phyloP scores from a whole-genome alignment of 30 jellyfish, hydroid and myxozoan genomes.

The Aurelia sp. region DNA sequence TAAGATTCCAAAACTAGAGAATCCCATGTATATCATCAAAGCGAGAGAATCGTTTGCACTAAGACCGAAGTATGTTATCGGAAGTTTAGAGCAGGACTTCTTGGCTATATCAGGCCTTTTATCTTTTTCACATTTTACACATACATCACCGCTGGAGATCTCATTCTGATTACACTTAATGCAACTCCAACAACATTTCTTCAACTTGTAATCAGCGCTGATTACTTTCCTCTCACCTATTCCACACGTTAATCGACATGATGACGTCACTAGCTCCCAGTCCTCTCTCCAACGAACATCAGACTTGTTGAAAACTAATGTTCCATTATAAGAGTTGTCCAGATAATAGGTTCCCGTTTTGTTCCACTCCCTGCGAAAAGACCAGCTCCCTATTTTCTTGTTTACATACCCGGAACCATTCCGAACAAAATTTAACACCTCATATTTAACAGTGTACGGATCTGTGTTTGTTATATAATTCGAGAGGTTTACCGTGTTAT shows the following conservation, averaged over 20 bases:
- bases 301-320: constrained; percentile 1
- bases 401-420: constrained; percentile 15
- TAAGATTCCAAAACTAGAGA: constrained; percentile 60
- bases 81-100: constrained; percentile 44
- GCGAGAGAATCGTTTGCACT: constrained; percentile 4
- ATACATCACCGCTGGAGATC: constrained; percentile 49
- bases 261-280: constrained; percentile 21
- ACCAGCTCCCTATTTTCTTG: constrained; percentile 60
- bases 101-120: constrained; percentile 44
- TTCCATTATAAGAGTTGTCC: constrained; percentile 12
- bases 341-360: constrained; percentile 23
- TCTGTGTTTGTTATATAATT: constrained; percentile 40
- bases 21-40: constrained; percentile 27
- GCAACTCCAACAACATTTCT: constrained; percentile 93
- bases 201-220: constrained; percentile 31
- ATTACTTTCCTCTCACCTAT: constrained; percentile 42
- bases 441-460: constrained; percentile 62
- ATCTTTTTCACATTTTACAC: constrained; percentile 62
- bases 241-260: constrained; percentile 77
- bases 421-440: constrained; percentile 35
- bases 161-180: constrained; percentile 37
- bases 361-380: constrained; percentile 37
- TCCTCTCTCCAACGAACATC: constrained; percentile 25
- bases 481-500: constrained; percentile 72
- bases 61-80: constrained; percentile 25